phyloP scores from a whole-genome alignment of 2,113 vertebrate species.

The Triplophysa tibetana region DNA sequence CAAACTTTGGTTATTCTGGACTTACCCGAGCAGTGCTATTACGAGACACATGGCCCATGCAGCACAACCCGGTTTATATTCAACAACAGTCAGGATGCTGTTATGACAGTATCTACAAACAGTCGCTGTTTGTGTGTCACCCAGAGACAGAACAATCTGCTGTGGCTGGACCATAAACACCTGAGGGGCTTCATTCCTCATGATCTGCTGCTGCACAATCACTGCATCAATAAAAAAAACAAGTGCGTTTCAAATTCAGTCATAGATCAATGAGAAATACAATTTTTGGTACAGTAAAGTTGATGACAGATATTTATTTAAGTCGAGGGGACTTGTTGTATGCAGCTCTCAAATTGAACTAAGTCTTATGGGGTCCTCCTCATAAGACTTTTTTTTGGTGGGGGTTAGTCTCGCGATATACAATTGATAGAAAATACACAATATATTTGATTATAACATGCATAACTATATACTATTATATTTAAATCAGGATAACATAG shows the following conservation, averaged over 20 bases:
- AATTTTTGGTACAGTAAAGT: not conserved
- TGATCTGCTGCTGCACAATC: not conserved
- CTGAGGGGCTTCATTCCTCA: not conserved
- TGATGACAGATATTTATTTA: not conserved
- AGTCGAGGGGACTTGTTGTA: too few species aligned
- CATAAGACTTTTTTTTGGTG: too few species aligned
- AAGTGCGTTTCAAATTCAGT: not conserved
- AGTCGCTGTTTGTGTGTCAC: slow-evolving; percentile 9
- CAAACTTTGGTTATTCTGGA: not conserved
- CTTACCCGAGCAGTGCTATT: slow-evolving; percentile 27
- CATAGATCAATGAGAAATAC: not conserved
- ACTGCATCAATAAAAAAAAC: not conserved
- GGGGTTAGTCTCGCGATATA: too few species aligned
- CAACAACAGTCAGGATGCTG: slow-evolving; percentile 29
- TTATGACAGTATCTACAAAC: slow-evolving; percentile 18
- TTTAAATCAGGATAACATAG: too few species aligned
- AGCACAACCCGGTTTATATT: slow-evolving; percentile 29
- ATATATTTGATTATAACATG: too few species aligned
- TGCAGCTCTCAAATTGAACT: too few species aligned
- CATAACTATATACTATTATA: too few species aligned
- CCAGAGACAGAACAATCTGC: not conserved
- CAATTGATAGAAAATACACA: too few species aligned
- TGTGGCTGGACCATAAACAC: slow-evolving; percentile 12
- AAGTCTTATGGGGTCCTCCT: too few species aligned
- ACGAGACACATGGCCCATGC: slow-evolving; percentile 42